Base-by-base conservation (phyloP, 2,113 vertebrate genomes). In the Microtus ochrogaster region DNA sequence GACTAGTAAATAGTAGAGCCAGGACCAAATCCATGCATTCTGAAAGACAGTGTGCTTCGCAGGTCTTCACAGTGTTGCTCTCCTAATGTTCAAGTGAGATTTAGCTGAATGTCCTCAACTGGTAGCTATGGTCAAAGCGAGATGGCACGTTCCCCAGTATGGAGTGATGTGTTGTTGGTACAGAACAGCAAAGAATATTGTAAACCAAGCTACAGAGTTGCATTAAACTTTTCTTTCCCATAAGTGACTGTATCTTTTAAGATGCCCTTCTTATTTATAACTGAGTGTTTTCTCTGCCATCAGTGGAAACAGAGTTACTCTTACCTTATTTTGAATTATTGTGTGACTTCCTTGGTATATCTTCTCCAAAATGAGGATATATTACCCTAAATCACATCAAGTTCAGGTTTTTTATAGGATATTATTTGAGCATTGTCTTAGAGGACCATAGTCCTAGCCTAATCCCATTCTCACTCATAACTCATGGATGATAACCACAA, bases 351-450 rank as follows among this genome's bases (percentile, higher is more conserved):
- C 9, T 84, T 77, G 91, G 82, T 13, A 41, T 78, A 52, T 22
- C 19, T 63, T 49, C 24, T 89, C 16, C 88, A 47, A 93, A 93
- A 49, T 41, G 70, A 63, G 33, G 68, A 52, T 36, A 0, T 95
- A 44, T 78, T 81, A 49, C 41, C 63, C 52, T 65, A 72, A 95
- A 95, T 8, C 88, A 12, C 16, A 30, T 63, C 55, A 47, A 12
- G 19, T 11, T 44, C 3, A 55, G 70, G 61, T 70, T 72, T 9
- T 9, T 85, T 94, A 93, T 66, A 92, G 12, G 86, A 39, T 93
- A 79, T 61, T 28, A 95, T 87, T 92, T 93, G 2, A 83, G 12
- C 21, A 93, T 91, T 84, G 66, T 52, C 33, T 90, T 90, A 28
- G 24, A n/a, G 76, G 52, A 77, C 84, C 44, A 78, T 47, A 44